A percentile compares a stretch with the other conserved stretches of the same genome.
phyloP scores from a whole-genome alignment of 2,888 invertebrate species.

The Polymixis flavicincta region DNA sequence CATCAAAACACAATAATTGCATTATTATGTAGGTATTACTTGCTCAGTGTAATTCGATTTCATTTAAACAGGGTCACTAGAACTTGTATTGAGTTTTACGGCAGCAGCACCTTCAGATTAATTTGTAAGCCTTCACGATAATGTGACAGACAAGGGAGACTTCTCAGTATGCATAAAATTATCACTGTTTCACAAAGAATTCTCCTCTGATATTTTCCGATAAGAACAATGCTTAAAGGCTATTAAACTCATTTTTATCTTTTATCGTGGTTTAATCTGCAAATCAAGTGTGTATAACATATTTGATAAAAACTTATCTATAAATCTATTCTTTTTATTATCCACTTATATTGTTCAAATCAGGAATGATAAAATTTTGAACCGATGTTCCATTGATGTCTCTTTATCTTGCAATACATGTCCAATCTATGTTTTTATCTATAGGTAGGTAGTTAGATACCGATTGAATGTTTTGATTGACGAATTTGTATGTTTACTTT shows the following conservation, averaged over 20 bases:
- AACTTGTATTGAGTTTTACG: conserved; percentile 45
- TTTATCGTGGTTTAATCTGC: conserved; percentile 83
- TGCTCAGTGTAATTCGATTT: conserved; percentile 55
- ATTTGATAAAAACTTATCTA: conserved; percentile 82
- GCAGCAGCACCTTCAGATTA: conserved; percentile 29
- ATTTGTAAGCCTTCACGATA: conserved; percentile 29
- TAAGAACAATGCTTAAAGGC: conserved; percentile 75
- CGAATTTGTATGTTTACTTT: conserved; percentile 81
- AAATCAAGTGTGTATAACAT: conserved; percentile 79
- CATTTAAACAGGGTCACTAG: conserved; percentile 63
- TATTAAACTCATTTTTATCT: conserved; percentile 85
- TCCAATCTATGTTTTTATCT: conserved; percentile 67
- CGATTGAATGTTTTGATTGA: conserved; percentile 78
- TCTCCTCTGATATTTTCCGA: conserved; percentile 51
- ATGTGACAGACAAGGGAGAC: conserved; percentile 10
- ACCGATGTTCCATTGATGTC: conserved; percentile 78
- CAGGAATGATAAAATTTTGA: conserved; percentile 73
- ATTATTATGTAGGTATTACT: conserved; percentile 72
- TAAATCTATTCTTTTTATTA: conserved; percentile 82
- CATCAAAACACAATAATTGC: conserved; percentile 79
- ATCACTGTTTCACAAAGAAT: conserved; percentile 30
- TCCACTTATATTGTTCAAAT: conserved; percentile 73
- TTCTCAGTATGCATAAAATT: conserved; percentile 27
- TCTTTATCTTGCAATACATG: conserved; percentile 77
- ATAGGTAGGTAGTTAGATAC: conserved; percentile 61